A percentile compares a stretch with the other conserved stretches of the same genome.
phyloP scores from a whole-genome alignment of 2,888 invertebrate genomes.

The Platycheirus albimanus region DNA sequence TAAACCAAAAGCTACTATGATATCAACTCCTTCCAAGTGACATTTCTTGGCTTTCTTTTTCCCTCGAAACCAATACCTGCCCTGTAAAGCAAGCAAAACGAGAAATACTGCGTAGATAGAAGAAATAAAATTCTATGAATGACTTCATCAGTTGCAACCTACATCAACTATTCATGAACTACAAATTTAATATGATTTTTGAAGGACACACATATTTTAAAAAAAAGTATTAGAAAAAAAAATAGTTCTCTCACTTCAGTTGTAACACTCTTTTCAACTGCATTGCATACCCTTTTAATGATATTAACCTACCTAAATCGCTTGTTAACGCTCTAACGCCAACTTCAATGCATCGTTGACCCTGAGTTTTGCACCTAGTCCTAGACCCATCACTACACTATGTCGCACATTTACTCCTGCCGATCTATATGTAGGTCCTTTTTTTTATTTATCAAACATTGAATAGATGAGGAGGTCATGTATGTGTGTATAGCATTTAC shows the following conservation, averaged over 20 bases:
- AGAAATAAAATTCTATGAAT: constrained; percentile 6
- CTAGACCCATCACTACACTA: constrained; percentile 28
- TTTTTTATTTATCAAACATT: constrained; percentile 13
- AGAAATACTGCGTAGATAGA: too few species aligned
- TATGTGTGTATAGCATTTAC: neutral
- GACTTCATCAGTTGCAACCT: constrained; percentile 12
- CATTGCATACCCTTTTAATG: constrained; percentile 40
- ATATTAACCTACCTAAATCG: constrained; percentile 68
- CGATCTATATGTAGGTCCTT: constrained; percentile 8
- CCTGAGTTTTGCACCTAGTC: constrained; percentile 39
- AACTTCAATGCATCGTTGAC: constrained; percentile 34
- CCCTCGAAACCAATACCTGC: too few species aligned
- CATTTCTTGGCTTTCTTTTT: too few species aligned
- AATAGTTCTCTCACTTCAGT: neutral
- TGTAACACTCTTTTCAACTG: constrained; percentile 29
- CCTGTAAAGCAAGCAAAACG: too few species aligned
- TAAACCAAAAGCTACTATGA: too few species aligned
- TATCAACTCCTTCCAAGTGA: too few species aligned
- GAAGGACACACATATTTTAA: neutral
- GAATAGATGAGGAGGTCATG: constrained; percentile 33
- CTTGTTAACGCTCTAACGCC: constrained; percentile 61
- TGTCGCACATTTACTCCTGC: constrained; percentile 10
- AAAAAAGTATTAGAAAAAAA: neutral
- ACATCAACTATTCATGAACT: neutral
- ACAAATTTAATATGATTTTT: neutral